phyloP scores from a whole-genome alignment of 2,797 vertebrate species.

The Stomatorhinus walkeri region DNA sequence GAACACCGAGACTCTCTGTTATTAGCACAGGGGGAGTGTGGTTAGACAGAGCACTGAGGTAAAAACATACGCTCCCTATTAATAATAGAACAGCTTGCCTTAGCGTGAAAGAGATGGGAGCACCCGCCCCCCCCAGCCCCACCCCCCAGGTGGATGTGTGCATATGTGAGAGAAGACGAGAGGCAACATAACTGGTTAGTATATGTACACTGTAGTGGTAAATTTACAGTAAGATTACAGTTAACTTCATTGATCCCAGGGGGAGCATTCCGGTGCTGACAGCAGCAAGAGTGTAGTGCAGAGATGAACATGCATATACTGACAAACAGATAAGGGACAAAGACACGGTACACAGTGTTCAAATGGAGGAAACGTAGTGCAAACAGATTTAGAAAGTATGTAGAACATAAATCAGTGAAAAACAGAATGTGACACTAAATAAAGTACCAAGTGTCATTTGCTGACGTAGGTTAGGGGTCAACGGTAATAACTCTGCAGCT shows the following conservation, averaged over 20 bases:
- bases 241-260: neutral
- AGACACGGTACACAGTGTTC: neutral
- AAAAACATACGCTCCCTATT: conserved; percentile 8
- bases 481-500: neutral
- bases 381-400: neutral
- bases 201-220: neutral
- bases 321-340: neutral
- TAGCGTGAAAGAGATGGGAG: neutral
- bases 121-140: neutral
- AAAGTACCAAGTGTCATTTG: neutral
- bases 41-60: neutral
- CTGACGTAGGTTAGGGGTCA: neutral
- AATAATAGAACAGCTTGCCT: neutral
- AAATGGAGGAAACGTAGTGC: neutral
- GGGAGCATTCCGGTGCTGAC: neutral
- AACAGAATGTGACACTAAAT: neutral
- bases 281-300: neutral
- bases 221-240: neutral
- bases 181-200: neutral
- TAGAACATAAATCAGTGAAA: neutral
- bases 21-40: neutral
- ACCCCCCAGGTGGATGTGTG: neutral
- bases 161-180: neutral
- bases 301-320: neutral
- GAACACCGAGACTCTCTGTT: neutral